Percentiles rank a stretch among this genome's conserved stretches.
These are phyloP conservation scores for Platysteira castanea DNA, from an alignment of 2,113 vertebrate species.

Conservation along the genomic window DNA sequence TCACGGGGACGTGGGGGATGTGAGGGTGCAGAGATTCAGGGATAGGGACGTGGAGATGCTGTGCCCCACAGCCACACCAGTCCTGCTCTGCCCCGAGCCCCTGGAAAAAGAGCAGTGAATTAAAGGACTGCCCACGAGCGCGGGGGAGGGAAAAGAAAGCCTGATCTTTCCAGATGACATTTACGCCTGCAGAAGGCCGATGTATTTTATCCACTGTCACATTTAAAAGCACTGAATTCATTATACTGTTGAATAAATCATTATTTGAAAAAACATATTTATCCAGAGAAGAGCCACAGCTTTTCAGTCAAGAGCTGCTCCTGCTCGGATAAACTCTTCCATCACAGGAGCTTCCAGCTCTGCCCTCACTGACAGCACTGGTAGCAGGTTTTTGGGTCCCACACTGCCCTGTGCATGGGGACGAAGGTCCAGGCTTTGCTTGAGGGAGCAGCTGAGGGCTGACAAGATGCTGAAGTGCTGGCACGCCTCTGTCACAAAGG, in stretches of 20 bases:
- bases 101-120: not conserved
- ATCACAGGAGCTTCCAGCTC: rapidly evolving
- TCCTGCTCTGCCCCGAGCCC: not conserved
- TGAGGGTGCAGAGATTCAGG: not conserved
- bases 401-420: rapidly evolving
- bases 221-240: constrained; percentile 50
- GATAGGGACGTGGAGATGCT: not conserved
- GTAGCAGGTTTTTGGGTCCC: too few species aligned
- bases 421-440: rapidly evolving
- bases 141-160: not conserved
- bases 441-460: not conserved
- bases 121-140: rapidly evolving
- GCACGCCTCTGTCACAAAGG: not conserved
- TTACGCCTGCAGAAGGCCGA: constrained; percentile 17
- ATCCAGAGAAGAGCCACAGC: not conserved
- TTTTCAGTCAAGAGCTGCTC: not conserved
- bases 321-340: not conserved
- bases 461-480: rapidly evolving
- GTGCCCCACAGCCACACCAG: not conserved
- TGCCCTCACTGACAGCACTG: not conserved
- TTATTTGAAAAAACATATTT: not conserved
- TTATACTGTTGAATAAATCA: constrained; percentile 11
- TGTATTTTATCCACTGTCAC: constrained; percentile 43
- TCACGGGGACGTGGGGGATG: rapidly evolving
- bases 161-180: constrained; percentile 52